These are phyloP conservation scores for Anas platyrhynchos DNA, from an alignment of 2,113 vertebrate genomes.

Conservation along the genomic window DNA sequence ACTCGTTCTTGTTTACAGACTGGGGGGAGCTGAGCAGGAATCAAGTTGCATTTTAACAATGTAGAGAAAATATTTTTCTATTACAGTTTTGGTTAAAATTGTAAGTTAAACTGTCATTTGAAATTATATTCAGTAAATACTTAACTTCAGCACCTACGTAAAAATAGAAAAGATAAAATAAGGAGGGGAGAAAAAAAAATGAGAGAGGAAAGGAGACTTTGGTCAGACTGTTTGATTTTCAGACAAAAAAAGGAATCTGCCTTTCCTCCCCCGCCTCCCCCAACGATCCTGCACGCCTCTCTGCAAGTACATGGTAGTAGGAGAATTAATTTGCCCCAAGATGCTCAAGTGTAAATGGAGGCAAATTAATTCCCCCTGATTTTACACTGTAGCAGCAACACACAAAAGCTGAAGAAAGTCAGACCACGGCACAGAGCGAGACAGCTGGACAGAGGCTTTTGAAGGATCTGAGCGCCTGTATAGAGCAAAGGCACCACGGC, in stretches of 20 bases:
- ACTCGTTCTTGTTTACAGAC: slow-evolving; percentile 51
- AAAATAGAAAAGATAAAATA: neutral
- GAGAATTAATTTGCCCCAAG: slow-evolving; percentile 53
- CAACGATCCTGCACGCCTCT: neutral
- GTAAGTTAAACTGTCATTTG: slow-evolving; percentile 40
- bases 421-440: neutral
- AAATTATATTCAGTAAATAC: slow-evolving; percentile 20
- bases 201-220: neutral
- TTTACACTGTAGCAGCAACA: slow-evolving; percentile 28
- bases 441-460: slow-evolving; percentile 53
- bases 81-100: slow-evolving; percentile 43
- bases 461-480: slow-evolving; percentile 30
- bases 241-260: neutral
- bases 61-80: slow-evolving; percentile 33
- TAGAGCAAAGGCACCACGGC: slow-evolving; percentile 8
- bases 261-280: neutral
- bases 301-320: neutral
- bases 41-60: slow-evolving; percentile 24
- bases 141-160: neutral
- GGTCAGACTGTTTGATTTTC: slow-evolving; percentile 24
- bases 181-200: neutral
- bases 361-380: slow-evolving; percentile 34
- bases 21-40: slow-evolving; percentile 23
- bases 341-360: slow-evolving; percentile 28
- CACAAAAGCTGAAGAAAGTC: slow-evolving; percentile 60